Base-by-base conservation (phyloP, 2,888 invertebrate genomes). In the Dyspetes luteomarginatus region DNA sequence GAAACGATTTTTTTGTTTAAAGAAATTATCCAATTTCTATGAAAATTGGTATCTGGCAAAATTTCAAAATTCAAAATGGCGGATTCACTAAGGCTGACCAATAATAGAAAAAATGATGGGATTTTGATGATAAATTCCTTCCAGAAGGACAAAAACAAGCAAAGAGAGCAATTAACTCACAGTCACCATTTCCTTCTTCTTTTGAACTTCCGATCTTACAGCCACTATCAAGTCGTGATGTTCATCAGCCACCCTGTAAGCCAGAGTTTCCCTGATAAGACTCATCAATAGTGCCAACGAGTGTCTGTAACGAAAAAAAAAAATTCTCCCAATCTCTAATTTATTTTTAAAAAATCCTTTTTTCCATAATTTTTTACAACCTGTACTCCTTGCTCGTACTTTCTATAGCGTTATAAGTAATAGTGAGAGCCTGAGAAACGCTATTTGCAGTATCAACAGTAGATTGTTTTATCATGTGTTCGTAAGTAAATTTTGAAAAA, bases 391-490 rank as follows among this genome's bases (percentile, higher is more conserved):
- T 83, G 78, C 91, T 90, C 2, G 84, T 84, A 76, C 69, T 84
- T 86, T 90, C 89, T 81, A 91, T 87, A 7, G 91, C 89, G 4
- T 84, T 80, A 75, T 88, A 91, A 45, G 88, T 87, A 64, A 91
- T 75, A n/a, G 91, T 92, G 41, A 92, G 83, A 64, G 86, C 82
- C 78, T 89, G 87, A 0, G 89, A 87, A 30, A 90, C 89, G 83
- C 89, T 90, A 50, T 91, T 91, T 5, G 88, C 90, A 71, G 87
- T 87, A 69, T 88, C 87, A 30, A 91, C 77, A 0, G 88, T 87
- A 4, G 91, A 90, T 76, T 90, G 90, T 80, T 90, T 88, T 48
- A 91, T 88, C 86, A 91, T 87, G 65, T 87, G 87, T 69, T 91
- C 90, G 55, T 86, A 86, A 5, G 90, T 88, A 12, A 91, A 74